phyloP scores from a whole-genome alignment of 2,797 vertebrate genomes.

The Podargus strigoides region DNA sequence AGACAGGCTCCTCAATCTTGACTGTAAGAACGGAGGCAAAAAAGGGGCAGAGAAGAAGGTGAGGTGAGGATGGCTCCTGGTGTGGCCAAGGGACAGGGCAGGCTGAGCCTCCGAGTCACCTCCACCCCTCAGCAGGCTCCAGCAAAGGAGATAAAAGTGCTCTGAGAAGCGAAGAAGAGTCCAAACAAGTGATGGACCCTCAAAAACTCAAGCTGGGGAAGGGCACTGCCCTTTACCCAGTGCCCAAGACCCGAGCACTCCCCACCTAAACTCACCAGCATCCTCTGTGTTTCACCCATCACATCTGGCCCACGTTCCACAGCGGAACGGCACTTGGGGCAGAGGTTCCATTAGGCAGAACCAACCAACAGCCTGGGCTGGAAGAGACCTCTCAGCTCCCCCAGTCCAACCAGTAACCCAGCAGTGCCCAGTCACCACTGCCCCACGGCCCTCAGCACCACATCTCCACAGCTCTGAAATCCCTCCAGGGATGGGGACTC shows the following conservation, averaged over 20 bases:
- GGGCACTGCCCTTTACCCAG: no score
- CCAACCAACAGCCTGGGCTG: no score
- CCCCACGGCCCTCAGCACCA: no score
- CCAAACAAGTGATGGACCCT: accelerated
- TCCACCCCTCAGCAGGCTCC: not conserved
- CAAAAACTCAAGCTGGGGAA: no score
- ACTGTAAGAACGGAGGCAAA: conserved; percentile 58
- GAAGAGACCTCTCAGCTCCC: no score
- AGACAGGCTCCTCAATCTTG: conserved; percentile 88
- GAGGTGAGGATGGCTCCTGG: accelerated
- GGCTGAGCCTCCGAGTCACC: not conserved
- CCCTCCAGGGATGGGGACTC: no score
- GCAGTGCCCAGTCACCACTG: no score
- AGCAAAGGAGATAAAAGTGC: not conserved
- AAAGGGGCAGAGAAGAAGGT: not conserved
- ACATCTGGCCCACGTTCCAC: no score
- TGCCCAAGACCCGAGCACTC: not conserved
- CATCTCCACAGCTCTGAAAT: no score
- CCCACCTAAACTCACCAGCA: not conserved
- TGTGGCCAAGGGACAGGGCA: not conserved
- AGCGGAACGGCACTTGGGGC: no score
- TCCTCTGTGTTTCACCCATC: not conserved
- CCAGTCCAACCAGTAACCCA: no score
- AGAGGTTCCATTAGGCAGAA: no score
- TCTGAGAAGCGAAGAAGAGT: not conserved